Evolutionary conservation across 2,113 vertebrate species (phyloP).

Genomic region (Colaptes auratus): DNA sequence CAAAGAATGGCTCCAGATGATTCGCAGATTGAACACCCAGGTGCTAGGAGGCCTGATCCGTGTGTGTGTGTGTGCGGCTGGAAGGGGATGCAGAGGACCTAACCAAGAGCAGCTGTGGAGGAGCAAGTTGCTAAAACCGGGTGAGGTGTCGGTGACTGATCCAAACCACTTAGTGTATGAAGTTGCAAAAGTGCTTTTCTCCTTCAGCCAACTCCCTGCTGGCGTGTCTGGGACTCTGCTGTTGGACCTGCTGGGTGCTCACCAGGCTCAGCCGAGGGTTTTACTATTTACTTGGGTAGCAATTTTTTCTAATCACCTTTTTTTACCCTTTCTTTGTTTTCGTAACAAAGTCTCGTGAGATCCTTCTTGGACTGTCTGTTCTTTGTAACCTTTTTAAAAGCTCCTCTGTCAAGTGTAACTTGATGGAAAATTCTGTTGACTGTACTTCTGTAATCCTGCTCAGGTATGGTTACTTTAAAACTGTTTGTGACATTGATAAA

Average conservation of each 20-base stretch:
- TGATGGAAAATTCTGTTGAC: background rate
- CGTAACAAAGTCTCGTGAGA: background rate
- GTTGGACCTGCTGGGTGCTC: background rate
- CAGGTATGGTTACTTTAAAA: background rate
- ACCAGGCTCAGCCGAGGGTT: fast-evolving
- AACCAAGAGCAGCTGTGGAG: fast-evolving
- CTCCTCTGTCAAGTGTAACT: background rate
- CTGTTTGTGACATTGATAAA: background rate
- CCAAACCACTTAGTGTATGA: fast-evolving
- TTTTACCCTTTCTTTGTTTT: background rate
- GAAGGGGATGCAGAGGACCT: background rate
- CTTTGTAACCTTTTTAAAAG: background rate
- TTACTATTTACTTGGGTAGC: background rate
- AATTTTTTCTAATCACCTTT: background rate
- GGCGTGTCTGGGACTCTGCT: background rate
- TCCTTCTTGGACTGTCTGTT: background rate
- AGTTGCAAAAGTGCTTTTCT: background rate
- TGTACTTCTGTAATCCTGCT: background rate
- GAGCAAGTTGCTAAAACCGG: background rate
- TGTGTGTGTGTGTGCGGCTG: fast-evolving
- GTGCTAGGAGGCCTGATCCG: fast-evolving
- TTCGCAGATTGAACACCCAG: background rate
- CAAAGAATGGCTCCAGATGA: background rate
- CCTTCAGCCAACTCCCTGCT: background rate
- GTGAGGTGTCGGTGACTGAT: background rate